Conservation (phyloP, 2,113 vertebrate species). For the Caracal caracal region DNA sequence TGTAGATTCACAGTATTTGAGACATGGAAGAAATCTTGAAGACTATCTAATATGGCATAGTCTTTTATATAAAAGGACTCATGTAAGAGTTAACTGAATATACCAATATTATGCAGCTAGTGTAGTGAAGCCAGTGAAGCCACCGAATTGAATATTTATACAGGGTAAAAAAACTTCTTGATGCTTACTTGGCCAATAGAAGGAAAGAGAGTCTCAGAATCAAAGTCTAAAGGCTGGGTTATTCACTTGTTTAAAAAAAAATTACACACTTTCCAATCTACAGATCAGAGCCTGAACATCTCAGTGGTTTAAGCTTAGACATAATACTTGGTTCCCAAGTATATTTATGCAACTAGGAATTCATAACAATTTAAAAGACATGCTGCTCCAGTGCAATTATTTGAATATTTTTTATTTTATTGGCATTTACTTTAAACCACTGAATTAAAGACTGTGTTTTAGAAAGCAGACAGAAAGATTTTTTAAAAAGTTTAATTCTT, state of each 20-base stretch:
- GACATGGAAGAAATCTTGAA: neutral
- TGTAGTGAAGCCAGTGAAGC: neutral
- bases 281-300: neutral
- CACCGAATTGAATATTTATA: neutral
- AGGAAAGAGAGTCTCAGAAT: neutral
- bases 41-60: neutral
- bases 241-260: neutral
- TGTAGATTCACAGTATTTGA: neutral
- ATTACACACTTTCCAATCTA: neutral
- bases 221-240: neutral
- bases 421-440: neutral
- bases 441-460: neutral
- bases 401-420: slow-evolving; percentile 6
- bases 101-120: neutral
- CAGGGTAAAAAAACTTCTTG: neutral
- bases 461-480: neutral
- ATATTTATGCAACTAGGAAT: neutral
- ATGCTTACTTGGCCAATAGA: neutral
- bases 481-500: neutral
- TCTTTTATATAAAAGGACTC: neutral
- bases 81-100: neutral
- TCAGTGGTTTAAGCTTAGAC: neutral
- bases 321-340: neutral
- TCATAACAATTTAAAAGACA: neutral
- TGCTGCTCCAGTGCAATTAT: neutral